Conservation (phyloP, 1,140 invertebrate species). For the Branchinecta lindahli region DNA sequence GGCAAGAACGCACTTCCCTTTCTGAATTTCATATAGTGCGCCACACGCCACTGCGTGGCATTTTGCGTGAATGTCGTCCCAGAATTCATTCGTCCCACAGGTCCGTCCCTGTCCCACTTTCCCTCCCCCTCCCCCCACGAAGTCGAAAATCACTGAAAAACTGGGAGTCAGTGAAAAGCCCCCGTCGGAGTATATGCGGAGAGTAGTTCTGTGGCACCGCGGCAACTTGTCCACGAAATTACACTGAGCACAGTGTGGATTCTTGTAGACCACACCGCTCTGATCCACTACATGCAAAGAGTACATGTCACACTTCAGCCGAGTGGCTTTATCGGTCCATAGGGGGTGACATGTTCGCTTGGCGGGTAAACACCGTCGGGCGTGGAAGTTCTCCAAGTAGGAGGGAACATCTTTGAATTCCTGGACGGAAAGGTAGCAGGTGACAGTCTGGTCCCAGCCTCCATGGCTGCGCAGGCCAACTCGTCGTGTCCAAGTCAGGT, state of each 20-base stretch:
- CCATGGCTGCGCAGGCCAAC: neutral
- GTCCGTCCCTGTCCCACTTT: conserved; percentile 20
- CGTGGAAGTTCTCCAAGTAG: conserved; percentile 10
- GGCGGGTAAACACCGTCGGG: conserved; percentile 18
- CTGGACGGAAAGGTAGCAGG: conserved; percentile 7
- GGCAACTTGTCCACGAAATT: conserved; percentile 20
- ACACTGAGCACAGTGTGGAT: conserved; percentile 31
- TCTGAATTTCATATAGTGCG: conserved; percentile 21
- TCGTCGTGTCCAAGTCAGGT: conserved; percentile 3
- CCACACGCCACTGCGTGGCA: conserved; percentile 25
- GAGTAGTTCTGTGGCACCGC: neutral
- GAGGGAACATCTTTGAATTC: neutral
- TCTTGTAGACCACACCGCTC: conserved; percentile 26
- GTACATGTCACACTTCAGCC: conserved; percentile 19
- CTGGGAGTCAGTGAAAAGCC: conserved; percentile 16
- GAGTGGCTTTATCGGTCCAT: conserved; percentile 5
- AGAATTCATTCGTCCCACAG: conserved; percentile 24
- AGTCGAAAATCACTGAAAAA: conserved; percentile 25
- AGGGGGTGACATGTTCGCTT: conserved; percentile 13
- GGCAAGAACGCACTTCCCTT: conserved; percentile 21
- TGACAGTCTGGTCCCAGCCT: neutral
- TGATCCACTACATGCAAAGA: conserved; percentile 17
- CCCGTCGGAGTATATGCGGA: neutral
- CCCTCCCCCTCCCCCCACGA: conserved; percentile 19
- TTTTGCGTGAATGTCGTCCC: conserved; percentile 24